Conservation (phyloP, 2,113 vertebrate genomes). For the Phrynosoma platyrhinos region DNA sequence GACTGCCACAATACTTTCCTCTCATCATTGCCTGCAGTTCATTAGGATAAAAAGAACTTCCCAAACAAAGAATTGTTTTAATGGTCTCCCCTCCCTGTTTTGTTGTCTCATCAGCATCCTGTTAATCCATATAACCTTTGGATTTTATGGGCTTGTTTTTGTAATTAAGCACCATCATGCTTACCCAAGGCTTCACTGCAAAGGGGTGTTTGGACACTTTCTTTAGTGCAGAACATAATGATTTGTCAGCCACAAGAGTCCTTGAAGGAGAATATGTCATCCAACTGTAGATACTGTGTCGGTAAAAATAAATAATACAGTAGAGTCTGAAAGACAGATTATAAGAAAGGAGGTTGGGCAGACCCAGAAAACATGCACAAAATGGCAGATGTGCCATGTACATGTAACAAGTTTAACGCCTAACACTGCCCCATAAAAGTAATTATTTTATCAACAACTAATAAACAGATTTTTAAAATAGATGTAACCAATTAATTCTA, state of each 20-base stretch:
- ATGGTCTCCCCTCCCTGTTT: slow-evolving; percentile 29
- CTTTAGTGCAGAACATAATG: slow-evolving; percentile 24
- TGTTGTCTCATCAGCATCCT: slow-evolving; percentile 45
- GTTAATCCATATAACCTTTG: slow-evolving; percentile 54
- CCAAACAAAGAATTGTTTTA: slow-evolving; percentile 25
- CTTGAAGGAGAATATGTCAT: slow-evolving; percentile 26
- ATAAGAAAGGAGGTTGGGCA: slow-evolving; percentile 15
- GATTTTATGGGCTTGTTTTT: slow-evolving; percentile 49
- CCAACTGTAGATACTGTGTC: not conserved
- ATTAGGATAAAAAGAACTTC: not conserved
- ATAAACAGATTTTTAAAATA: not conserved
- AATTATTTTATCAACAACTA: not conserved
- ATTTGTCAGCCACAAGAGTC: slow-evolving; percentile 38
- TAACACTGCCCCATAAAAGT: not conserved
- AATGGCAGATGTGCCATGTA: not conserved
- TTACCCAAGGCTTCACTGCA: slow-evolving; percentile 57
- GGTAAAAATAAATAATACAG: slow-evolving; percentile 15
- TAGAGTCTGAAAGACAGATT: rapidly evolving
- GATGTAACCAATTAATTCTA: not conserved
- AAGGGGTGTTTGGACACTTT: slow-evolving; percentile 46
- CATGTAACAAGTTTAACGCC: not conserved
- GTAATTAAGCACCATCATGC: slow-evolving; percentile 42
- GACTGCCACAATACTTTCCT: not conserved
- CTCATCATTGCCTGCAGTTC: slow-evolving; percentile 21
- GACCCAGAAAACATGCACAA: slow-evolving; percentile 20